Base-by-base conservation (phyloP, 2,113 vertebrate species). In the Myotis davidii region DNA sequence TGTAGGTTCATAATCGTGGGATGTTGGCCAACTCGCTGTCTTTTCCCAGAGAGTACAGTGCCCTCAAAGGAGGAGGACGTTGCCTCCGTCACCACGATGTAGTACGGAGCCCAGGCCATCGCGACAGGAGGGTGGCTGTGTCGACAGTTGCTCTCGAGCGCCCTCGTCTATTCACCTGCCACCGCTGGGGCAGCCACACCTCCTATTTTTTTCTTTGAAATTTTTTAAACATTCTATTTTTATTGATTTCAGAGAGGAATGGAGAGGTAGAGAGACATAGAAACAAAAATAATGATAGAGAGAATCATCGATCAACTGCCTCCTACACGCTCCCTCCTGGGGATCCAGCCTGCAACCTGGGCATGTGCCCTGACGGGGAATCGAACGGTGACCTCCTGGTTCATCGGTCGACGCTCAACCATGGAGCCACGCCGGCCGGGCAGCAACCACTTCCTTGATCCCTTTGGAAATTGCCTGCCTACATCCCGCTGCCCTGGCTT, bases 371-470 rank as follows among this genome's bases (percentile, higher is more conserved):
- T 50, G 14, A 50, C 13, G 4, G 50, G 16, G 50, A 50, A 50
- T 50, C 50, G 50, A 50, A 17, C 50, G 4, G 50, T 50, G 16
- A 50, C 50, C 50, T 50, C 50, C 50, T 50, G 50, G 14, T 50
- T 50, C 50, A 16, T 50, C 14, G 50, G 50, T 50, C 4, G 50
- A 50, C 50, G 50, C 50, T 50, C 50, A 17, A 50, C 50, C 50
- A 50, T 14, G 4, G 50, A 50, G 50, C 50, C 50, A 16, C 4
- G 50, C 50, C 50, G 14, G 50, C 50, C 50, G 4, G 21, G 85
- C 88, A 92, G 90, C 78, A 94, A 45, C 64, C 54, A 9, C 10
- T 83, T 39, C 88, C 88, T 65, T 52, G 85, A 94, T 70, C 42
- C 34, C 39, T 92, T 78, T 91, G 88, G 90, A 89, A 89, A 89